phyloP scores from a whole-genome alignment of 1,140 invertebrate genomes.

The Rhagoletis pomonella region DNA sequence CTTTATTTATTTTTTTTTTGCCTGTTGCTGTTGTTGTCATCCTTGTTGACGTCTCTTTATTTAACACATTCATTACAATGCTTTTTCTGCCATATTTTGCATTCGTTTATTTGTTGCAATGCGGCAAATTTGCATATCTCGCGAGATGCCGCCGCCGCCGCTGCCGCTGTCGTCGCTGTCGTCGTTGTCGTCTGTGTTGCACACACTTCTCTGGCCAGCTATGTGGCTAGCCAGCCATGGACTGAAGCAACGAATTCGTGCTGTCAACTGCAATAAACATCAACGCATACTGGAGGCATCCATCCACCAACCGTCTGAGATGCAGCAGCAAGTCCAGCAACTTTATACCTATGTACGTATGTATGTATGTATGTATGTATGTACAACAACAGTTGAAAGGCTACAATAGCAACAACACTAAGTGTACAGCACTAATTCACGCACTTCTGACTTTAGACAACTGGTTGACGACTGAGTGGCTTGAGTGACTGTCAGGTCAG shows the following conservation, averaged over 20 bases:
- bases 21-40: background rate
- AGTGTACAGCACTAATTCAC: constrained; percentile 19
- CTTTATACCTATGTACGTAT: background rate
- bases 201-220: background rate
- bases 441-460: constrained; percentile 30
- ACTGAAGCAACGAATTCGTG: constrained; percentile 12
- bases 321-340: background rate
- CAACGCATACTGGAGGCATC: constrained; percentile 3
- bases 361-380: background rate
- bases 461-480: constrained; percentile 29
- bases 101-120: constrained; percentile 18
- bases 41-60: constrained; percentile 17
- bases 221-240: background rate
- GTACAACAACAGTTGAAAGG: background rate
- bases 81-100: constrained; percentile 7
- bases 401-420: background rate
- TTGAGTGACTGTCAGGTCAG: constrained; percentile 13
- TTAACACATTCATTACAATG: constrained; percentile 44
- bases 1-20: background rate
- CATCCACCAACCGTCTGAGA: background rate
- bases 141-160: background rate
- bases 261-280: constrained; percentile 43
- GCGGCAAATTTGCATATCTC: constrained; percentile 41
- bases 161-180: background rate
- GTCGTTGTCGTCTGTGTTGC: no score